A percentile compares a stretch with the other conserved stretches of the same genome.
Evolutionary conservation across 2,113 vertebrate genomes (phyloP).

Genomic region (Lepisosteus oculatus): DNA sequence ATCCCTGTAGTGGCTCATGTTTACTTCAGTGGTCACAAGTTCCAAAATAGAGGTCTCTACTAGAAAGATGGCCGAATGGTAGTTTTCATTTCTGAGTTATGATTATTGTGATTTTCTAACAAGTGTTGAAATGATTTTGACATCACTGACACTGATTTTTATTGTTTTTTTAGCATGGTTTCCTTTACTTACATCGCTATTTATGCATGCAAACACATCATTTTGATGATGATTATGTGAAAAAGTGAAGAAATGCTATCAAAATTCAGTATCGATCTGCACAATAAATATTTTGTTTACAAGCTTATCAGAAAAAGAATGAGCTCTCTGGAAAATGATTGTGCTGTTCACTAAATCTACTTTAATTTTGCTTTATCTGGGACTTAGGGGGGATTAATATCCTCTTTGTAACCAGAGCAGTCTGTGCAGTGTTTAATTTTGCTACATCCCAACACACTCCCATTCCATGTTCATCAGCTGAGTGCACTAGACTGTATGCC

Average conservation of each 20-base stretch:
- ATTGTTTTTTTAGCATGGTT: no score
- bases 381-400: constrained; percentile 32
- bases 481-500: neutral
- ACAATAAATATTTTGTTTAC: constrained; percentile 10
- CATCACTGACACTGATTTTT: no score
- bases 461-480: neutral
- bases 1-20: no score
- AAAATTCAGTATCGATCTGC: neutral
- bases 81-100: no score
- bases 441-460: neutral
- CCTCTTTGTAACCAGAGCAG: constrained; percentile 15
- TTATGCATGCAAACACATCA: no score
- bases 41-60: no score
- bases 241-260: constrained; percentile 1
- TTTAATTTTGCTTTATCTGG: constrained; percentile 45
- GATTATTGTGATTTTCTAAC: no score
- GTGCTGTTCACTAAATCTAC: constrained; percentile 42
- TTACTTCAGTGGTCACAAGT: no score
- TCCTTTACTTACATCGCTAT: no score
- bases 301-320: constrained; percentile 7
- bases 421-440: neutral
- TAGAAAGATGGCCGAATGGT: no score
- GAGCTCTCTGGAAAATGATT: constrained; percentile 18
- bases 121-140: no score
- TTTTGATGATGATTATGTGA: no score